Conservation (phyloP, 2,113 vertebrate genomes). For the Pica pica region DNA sequence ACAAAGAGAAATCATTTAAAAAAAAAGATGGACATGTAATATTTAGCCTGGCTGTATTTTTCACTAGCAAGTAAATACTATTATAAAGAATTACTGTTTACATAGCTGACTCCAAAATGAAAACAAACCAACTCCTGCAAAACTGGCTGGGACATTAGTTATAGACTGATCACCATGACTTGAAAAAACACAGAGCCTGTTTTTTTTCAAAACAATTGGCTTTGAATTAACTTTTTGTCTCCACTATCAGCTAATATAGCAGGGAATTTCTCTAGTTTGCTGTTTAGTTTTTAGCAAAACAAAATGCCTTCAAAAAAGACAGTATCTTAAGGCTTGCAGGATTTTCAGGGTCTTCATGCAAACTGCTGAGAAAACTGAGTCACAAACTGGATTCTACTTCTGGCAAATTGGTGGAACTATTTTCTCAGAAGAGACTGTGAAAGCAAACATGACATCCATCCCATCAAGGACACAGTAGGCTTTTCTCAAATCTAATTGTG, state of each 20-base stretch:
- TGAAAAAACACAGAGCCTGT: background rate
- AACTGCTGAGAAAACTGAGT: background rate
- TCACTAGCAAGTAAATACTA: conserved; percentile 9
- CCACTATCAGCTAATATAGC: background rate
- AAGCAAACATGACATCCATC: background rate
- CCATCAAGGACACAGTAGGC: background rate
- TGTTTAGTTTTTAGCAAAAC: background rate
- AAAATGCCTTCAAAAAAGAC: background rate
- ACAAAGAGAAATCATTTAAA: background rate
- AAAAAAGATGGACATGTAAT: background rate
- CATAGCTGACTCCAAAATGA: background rate
- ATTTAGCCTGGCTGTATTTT: conserved; percentile 29
- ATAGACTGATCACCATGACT: background rate
- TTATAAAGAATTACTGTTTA: conserved; percentile 35
- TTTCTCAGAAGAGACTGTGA: background rate
- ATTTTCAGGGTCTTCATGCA: background rate
- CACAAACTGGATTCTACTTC: background rate
- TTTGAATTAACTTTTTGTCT: background rate
- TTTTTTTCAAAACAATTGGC: background rate
- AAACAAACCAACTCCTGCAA: background rate
- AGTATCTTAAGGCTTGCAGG: background rate
- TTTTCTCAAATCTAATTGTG: background rate
- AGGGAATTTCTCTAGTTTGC: background rate
- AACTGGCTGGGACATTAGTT: background rate
- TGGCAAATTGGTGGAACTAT: background rate